phyloP scores from a whole-genome alignment of 2,797 vertebrate genomes.

The Nasua narica region DNA sequence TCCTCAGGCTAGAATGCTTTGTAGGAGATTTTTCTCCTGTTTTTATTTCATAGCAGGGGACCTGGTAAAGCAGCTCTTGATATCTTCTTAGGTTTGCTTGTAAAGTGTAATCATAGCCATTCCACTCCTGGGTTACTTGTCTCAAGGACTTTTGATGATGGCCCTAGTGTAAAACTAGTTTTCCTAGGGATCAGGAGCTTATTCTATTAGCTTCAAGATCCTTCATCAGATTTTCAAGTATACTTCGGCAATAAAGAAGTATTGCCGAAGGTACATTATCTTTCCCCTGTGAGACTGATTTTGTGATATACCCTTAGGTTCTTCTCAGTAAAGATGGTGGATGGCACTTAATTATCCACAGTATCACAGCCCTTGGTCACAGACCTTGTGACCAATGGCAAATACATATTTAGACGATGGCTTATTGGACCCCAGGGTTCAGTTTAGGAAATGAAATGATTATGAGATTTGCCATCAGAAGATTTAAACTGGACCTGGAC shows the following conservation, averaged over 20 bases:
- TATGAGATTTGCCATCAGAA: neutral
- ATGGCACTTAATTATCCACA: slow-evolving; percentile 27
- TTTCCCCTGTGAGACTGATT: slow-evolving; percentile 37
- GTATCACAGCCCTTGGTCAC: too few species aligned
- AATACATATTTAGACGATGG: neutral
- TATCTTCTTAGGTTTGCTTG: slow-evolving; percentile 35
- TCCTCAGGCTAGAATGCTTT: neutral
- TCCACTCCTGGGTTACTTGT: slow-evolving; percentile 41
- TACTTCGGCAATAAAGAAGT: slow-evolving; percentile 33
- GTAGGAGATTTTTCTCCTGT: neutral
- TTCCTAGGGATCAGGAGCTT: slow-evolving; percentile 41
- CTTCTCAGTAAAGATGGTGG: neutral
- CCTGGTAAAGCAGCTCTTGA: neutral
- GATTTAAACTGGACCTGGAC: neutral
- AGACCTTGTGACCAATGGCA: neutral
- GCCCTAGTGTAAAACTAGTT: slow-evolving; percentile 44
- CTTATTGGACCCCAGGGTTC: neutral
- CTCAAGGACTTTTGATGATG: slow-evolving; percentile 62
- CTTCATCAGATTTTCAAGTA: slow-evolving; percentile 54
- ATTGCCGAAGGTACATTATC: slow-evolving; percentile 4
- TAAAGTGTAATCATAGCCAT: slow-evolving; percentile 51
- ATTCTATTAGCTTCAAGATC: slow-evolving; percentile 41
- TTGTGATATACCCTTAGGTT: neutral
- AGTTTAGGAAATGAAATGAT: slow-evolving; percentile 7
- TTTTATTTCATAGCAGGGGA: slow-evolving; percentile 48